These are phyloP conservation scores for Hedychridium roseum DNA, from an alignment of 2,888 invertebrate genomes.

Conservation along the genomic window DNA sequence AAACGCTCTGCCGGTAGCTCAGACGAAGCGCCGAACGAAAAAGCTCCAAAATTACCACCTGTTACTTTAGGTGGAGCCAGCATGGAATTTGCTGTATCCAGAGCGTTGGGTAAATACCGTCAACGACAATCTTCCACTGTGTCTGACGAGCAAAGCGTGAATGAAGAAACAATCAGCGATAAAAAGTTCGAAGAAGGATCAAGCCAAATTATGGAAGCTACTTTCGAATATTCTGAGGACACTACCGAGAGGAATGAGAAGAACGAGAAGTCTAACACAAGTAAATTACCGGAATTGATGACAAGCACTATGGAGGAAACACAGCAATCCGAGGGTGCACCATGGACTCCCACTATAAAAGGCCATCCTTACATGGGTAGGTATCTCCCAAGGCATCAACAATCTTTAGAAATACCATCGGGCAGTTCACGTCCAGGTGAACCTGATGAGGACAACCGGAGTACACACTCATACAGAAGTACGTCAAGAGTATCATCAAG, in stretches of 20 bases:
- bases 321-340: conserved; percentile 71
- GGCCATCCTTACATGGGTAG: conserved; percentile 62
- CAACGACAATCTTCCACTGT: conserved; percentile 76
- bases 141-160: conserved; percentile 72
- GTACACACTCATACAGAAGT: conserved; percentile 88
- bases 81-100: conserved; percentile 85
- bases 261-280: conserved; percentile 47
- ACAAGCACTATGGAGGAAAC: conserved; percentile 66
- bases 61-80: conserved; percentile 72
- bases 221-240: conserved; percentile 51
- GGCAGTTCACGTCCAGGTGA: conserved; percentile 64
- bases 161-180: conserved; percentile 65
- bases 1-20: conserved; percentile 71
- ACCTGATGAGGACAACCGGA: conserved; percentile 85
- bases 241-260: conserved; percentile 48
- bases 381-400: conserved; percentile 75
- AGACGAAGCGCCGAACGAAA: conserved; percentile 68
- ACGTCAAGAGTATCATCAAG: conserved; percentile 86
- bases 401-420: conserved; percentile 81
- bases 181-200: conserved; percentile 51
- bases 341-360: conserved; percentile 71
- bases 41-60: conserved; percentile 65
- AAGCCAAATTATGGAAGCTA: conserved; percentile 44
- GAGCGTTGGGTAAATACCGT: conserved; percentile 82
- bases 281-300: conserved; percentile 53